phyloP scores from a whole-genome alignment of 2,888 invertebrate genomes.

The Morpho helenor region DNA sequence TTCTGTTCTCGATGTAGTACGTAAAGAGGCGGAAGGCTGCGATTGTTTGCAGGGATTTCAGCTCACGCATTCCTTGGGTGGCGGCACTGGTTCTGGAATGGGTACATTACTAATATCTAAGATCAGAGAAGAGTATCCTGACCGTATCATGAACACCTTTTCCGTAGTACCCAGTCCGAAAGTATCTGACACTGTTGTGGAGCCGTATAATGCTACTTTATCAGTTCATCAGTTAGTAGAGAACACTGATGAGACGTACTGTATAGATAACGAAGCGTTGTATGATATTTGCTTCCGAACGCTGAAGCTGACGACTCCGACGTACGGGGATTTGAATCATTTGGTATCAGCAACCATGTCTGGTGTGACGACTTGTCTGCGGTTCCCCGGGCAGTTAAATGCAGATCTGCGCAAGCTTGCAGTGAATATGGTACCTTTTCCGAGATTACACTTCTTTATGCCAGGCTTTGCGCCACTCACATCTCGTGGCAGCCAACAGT shows the following conservation, averaged over 20 bases:
- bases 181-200: slow-evolving; percentile 85
- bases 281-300: slow-evolving; percentile 89
- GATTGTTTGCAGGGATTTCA: slow-evolving; percentile 84
- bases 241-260: slow-evolving; percentile 81
- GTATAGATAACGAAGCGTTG: slow-evolving; percentile 87
- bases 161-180: slow-evolving; percentile 86
- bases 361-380: slow-evolving; percentile 61
- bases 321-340: slow-evolving; percentile 86
- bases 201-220: slow-evolving; percentile 84
- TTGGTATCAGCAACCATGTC: slow-evolving; percentile 62
- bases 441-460: slow-evolving; percentile 79
- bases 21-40: slow-evolving; percentile 82
- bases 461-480: slow-evolving; percentile 78
- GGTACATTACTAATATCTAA: slow-evolving; percentile 84
- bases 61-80: slow-evolving; percentile 83
- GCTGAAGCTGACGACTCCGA: slow-evolving; percentile 83
- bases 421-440: slow-evolving; percentile 83
- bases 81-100: slow-evolving; percentile 87
- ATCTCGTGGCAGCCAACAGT: slow-evolving; percentile 81
- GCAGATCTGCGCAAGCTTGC: too few relatives aligned
- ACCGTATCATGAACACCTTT: slow-evolving; percentile 83
- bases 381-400: slow-evolving; percentile 73
- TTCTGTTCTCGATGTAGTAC: slow-evolving; percentile 75
- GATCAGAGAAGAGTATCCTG: slow-evolving; percentile 85
- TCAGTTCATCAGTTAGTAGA: slow-evolving; percentile 83